These are phyloP conservation scores for Oncorhynchus mykiss DNA, from an alignment of 2,113 vertebrate species.

Conservation along the genomic window DNA sequence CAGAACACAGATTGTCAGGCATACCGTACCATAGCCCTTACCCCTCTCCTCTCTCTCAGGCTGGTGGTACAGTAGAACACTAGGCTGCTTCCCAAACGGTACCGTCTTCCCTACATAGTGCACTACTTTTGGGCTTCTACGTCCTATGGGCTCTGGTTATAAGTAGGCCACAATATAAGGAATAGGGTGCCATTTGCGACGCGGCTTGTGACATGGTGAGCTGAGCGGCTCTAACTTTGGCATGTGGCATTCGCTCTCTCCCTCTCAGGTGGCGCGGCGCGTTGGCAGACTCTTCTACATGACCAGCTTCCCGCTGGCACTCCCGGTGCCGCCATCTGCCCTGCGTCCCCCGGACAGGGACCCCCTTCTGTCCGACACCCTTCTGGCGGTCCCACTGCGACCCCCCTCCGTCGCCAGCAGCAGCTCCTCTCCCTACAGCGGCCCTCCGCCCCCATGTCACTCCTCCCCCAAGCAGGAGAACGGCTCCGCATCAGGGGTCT, in stretches of 20 bases:
- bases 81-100: background rate
- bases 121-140: conserved; percentile 3
- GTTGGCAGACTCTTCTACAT: conserved; percentile 92
- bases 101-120: background rate
- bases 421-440: conserved; percentile 79
- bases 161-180: too few species aligned
- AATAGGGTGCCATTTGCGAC: conserved; percentile 28
- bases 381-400: conserved; percentile 55
- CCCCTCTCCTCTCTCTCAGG: conserved; percentile 50
- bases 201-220: too few species aligned
- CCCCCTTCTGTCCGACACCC: conserved; percentile 45
- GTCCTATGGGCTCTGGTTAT: conserved; percentile 19
- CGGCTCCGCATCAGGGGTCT: conserved; percentile 67
- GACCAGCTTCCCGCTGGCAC: conserved; percentile 90
- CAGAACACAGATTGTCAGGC: conserved; percentile 41
- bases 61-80: conserved; percentile 7
- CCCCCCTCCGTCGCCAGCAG: conserved; percentile 79
- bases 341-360: conserved; percentile 76
- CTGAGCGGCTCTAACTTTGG: conserved; percentile 17
- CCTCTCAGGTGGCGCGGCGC: conserved; percentile 84
- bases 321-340: conserved; percentile 83
- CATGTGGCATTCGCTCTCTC: conserved; percentile 27
- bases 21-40: conserved; percentile 31
- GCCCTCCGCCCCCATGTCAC: conserved; percentile 62
- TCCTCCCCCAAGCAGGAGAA: conserved; percentile 89